phyloP scores from a whole-genome alignment of 1,140 invertebrate genomes.

The honey bee (Apis mellifera) region Amel_HAv3.1 CM009941.2:11883001-11883500 shows the following conservation, averaged over 20 bases:
- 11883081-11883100: neutral
- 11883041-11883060: no score
- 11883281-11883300: constrained; percentile 72
- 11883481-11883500: no score
- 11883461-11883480: no score
- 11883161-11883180: constrained; percentile 9
- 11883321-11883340: constrained; percentile 66
- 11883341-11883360: constrained; percentile 72
- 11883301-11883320: constrained; percentile 70
- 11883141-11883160: neutral
- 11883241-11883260: constrained; percentile 70
- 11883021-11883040: neutral
- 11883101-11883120: neutral
- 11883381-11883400: constrained; percentile 20
- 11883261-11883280: constrained; percentile 74
- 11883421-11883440: neutral
- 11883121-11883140: neutral
- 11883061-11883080: neutral
- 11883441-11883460: no score
- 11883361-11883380: constrained; percentile 55
- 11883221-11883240: constrained; percentile 59
- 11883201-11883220: constrained; percentile 40
- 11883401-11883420: neutral
- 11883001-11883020: constrained; percentile 19
- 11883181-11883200: constrained; percentile 8